Evolutionary conservation across 2,113 vertebrate species (phyloP).

Genomic region (Myrmecobius fasciatus): DNA sequence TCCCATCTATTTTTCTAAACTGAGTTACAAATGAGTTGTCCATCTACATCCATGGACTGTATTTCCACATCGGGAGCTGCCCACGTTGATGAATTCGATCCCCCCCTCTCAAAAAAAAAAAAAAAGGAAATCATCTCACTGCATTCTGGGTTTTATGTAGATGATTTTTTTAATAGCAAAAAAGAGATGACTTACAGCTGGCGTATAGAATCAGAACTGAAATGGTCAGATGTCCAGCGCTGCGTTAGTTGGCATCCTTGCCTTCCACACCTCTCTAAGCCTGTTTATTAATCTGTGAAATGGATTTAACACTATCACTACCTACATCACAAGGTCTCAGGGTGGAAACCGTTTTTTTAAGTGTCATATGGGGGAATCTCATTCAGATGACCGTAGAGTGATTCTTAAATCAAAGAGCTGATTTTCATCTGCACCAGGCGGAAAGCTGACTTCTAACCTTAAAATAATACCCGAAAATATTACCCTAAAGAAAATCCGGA

Average conservation of each 20-base stretch:
- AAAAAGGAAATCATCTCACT: neutral
- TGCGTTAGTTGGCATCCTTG: neutral
- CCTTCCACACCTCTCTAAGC: neutral
- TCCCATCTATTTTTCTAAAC: neutral
- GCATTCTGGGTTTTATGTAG: neutral
- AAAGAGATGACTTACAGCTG: neutral
- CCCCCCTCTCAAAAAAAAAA: neutral
- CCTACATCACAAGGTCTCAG: neutral
- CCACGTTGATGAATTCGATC: neutral
- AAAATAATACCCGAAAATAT: neutral
- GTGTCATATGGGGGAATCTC: neutral
- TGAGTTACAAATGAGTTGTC: neutral
- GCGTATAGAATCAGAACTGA: neutral
- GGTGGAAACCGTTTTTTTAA: neutral
- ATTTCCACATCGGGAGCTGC: neutral
- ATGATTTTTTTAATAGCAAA: neutral
- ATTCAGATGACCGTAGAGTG: neutral
- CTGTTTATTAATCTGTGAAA: neutral
- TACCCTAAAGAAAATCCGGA: neutral
- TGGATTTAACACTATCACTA: neutral
- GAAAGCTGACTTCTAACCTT: neutral
- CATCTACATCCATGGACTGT: neutral
- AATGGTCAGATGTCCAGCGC: neutral
- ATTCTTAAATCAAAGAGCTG: neutral
- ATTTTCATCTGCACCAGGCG: neutral